phyloP scores from a whole-genome alignment of 2,888 invertebrate genomes.

The Abrostola triplasia region DNA sequence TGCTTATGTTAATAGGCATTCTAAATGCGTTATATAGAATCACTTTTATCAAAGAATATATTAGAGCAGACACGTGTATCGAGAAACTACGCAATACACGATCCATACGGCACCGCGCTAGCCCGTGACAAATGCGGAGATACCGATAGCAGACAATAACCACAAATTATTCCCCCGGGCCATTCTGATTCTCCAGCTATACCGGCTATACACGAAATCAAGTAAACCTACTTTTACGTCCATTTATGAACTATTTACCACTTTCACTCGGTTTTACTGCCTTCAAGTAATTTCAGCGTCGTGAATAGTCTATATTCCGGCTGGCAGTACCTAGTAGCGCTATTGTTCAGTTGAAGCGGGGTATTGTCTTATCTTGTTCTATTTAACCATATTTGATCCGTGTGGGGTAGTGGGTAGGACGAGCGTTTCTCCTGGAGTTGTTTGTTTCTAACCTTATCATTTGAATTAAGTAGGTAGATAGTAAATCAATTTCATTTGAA shows the following conservation, averaged over 20 bases:
- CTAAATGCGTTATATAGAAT: background rate
- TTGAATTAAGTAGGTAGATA: constrained; percentile 27
- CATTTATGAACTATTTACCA: constrained; percentile 67
- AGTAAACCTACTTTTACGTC: constrained; percentile 64
- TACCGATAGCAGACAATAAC: constrained; percentile 74
- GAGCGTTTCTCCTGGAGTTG: constrained; percentile 7
- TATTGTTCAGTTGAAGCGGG: constrained; percentile 26
- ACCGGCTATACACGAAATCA: constrained; percentile 54
- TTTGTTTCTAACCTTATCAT: constrained; percentile 25
- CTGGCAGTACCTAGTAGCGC: background rate
- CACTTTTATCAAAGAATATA: background rate
- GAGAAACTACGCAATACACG: constrained; percentile 17
- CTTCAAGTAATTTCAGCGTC: constrained; percentile 33
- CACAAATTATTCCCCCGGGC: constrained; percentile 73
- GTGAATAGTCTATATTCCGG: constrained; percentile 29
- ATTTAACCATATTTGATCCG: constrained; percentile 26
- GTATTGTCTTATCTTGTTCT: constrained; percentile 29
- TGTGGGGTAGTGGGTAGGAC: background rate
- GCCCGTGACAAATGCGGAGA: constrained; percentile 69
- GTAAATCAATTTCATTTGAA: constrained; percentile 20
- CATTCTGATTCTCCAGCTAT: constrained; percentile 58
- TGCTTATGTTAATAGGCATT: background rate
- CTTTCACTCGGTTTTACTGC: constrained; percentile 65
- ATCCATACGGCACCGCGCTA: constrained; percentile 37
- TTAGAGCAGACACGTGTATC: constrained; percentile 10